These are phyloP conservation scores for Clarias pachynema DNA, from an alignment of 2,797 vertebrate species.

Conservation along the genomic window DNA sequence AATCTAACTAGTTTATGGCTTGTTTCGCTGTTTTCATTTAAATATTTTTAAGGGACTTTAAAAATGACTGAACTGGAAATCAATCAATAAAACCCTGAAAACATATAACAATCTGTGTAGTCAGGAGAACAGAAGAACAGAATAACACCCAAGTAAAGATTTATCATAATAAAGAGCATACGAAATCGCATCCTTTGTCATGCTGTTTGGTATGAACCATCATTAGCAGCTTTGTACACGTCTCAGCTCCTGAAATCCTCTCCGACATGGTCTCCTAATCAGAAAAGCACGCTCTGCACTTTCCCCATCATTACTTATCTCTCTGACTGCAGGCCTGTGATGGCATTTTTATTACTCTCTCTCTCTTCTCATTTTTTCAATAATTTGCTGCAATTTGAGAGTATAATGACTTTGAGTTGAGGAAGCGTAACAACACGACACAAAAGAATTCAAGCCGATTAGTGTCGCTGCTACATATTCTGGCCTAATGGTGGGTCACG, in stretches of 20 bases:
- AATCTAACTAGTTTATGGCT: not conserved
- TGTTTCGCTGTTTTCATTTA: not conserved
- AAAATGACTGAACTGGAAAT: not conserved
- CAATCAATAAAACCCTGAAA: not conserved
- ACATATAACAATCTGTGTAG: not conserved
- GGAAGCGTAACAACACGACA: not conserved
- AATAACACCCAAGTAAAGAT: not conserved
- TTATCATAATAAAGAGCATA: not conserved
- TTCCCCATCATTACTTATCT: slow-evolving; percentile 21
- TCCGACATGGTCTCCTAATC: not conserved
- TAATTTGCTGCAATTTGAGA: not conserved
- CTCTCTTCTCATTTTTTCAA: not conserved
- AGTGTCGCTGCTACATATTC: not conserved
- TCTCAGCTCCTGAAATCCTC: not conserved
- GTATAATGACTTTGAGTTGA: slow-evolving; percentile 15
- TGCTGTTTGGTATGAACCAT: slow-evolving; percentile 2
- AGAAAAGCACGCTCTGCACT: not conserved
- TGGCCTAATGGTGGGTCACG: not conserved
- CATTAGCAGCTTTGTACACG: not conserved
- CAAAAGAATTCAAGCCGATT: not conserved
- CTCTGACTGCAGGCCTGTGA: not conserved
- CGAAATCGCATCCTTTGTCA: not conserved
- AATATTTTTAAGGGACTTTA: not conserved
- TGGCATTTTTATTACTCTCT: not conserved
- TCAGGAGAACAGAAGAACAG: not conserved